Conservation (phyloP, 1,140 invertebrate species). For the Sipha flava region DNA sequence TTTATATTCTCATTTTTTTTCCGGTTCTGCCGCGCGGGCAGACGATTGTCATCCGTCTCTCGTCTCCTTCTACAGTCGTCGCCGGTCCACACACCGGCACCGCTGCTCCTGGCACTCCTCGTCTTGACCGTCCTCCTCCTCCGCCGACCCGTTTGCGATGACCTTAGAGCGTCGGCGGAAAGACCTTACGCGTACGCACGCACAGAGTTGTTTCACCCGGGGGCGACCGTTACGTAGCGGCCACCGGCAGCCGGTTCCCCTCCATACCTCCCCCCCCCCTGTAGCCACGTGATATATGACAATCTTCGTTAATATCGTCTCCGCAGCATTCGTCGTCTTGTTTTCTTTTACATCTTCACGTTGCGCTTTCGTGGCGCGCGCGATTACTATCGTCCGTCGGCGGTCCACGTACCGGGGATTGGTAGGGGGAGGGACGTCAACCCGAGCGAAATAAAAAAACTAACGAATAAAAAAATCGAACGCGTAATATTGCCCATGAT, state of each 20-base stretch:
- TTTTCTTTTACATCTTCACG: no score
- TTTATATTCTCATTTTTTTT: neutral
- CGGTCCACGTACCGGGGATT: no score
- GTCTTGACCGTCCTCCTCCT: neutral
- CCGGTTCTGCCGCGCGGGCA: neutral
- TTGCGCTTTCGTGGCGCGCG: no score
- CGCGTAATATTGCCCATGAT: no score
- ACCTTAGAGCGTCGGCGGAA: neutral
- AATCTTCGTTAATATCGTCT: neutral
- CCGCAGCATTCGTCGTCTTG: no score
- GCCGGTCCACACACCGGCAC: no score
- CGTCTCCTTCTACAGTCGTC: neutral
- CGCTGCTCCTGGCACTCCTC: neutral
- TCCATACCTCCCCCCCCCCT: neutral
- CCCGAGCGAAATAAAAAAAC: no score
- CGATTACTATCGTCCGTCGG: no score
- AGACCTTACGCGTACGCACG: neutral
- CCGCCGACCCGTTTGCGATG: neutral
- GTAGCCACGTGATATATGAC: constrained; percentile 16
- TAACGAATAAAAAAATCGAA: no score
- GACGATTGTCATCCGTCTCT: neutral
- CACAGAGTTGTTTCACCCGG: neutral
- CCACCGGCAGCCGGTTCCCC: neutral
- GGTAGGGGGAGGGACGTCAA: no score
- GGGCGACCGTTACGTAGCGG: neutral